Base-by-base conservation (phyloP, 2,888 invertebrate species). In the Ptilodon capucinus region DNA sequence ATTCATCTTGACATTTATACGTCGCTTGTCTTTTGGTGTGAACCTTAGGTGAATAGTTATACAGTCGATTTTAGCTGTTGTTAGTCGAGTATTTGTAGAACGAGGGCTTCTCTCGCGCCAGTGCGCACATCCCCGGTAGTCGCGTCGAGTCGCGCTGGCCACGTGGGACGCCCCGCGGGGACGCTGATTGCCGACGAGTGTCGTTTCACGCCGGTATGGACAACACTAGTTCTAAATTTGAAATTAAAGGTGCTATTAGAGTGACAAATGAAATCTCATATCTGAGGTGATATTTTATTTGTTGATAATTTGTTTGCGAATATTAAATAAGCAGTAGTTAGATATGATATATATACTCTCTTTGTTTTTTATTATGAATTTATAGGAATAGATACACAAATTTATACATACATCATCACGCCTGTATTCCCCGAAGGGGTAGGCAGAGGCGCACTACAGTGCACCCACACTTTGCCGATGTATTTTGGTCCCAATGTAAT, bases 141-240 rank as follows among this genome's bases (percentile, higher is more conserved):
- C 50, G 55, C 47, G 47, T 41, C 48, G 42, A 43, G 57, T 60
- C 60, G 68, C 55, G 62, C 58, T 59, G 62, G 80, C 80, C 88
- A 86, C 89, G 88, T 83, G 86, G 81, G 90, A 69, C 88, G 58
- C 78, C 90, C 89, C 82, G 86, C 74, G 49, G 89, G 51, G 86
- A 62, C 69, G 66, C 44, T 86, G 87, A 90, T 88, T 84, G 87
- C 75, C 73, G 80, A 67, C 88, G 86, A 85, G 79, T 79, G 89
- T 74, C 89, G 81, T 67, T 86, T 87, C 71, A 82, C 81, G 84
- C 81, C 78, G 73, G 65, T 64, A 60, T 81, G 81, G 82, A 81
- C 85, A 83, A 54, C 76, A 78, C 79, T 78, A 78, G 68, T 71
- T 67, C 69, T 57, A 68, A 76, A 69, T 75, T 74, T 65, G 54